Evolutionary conservation across 23 tunicate genomes (phyloP).

Genomic region (Halocynthia roretzi): DNA sequence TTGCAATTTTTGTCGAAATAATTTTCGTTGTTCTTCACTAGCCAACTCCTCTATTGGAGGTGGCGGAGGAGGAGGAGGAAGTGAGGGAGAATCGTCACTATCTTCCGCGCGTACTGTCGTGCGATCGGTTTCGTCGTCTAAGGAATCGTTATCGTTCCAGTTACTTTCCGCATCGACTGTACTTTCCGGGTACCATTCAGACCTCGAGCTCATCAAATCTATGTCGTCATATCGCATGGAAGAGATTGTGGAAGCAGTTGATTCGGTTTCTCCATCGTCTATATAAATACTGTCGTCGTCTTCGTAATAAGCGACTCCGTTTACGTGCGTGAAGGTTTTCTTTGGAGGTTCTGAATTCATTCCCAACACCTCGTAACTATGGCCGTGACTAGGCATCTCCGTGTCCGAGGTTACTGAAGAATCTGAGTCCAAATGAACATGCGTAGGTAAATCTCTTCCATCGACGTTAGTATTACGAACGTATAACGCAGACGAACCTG

Average conservation of each 20-base stretch:
- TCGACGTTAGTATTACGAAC: slow-evolving; percentile 1
- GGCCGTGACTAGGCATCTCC: not conserved
- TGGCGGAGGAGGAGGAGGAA: slow-evolving; percentile 44
- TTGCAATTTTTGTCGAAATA: slow-evolving; percentile 29
- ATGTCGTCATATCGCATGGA: slow-evolving; percentile 38
- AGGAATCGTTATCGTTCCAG: slow-evolving; percentile 14
- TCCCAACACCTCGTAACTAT: slow-evolving; percentile 1
- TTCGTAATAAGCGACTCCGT: not conserved
- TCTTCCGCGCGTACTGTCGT: not conserved
- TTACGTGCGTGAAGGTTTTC: not conserved
- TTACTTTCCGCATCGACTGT: slow-evolving; percentile 20
- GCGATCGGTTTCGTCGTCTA: slow-evolving; percentile 9
- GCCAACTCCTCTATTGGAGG: slow-evolving; percentile 43
- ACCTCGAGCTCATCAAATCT: slow-evolving; percentile 20
- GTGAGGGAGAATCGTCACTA: slow-evolving; percentile 18
- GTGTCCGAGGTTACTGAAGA: not conserved
- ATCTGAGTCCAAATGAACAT: slow-evolving; percentile 10
- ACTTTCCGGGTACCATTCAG: slow-evolving; percentile 8
- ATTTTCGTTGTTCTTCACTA: slow-evolving; percentile 32
- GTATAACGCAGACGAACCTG: slow-evolving; percentile 4
- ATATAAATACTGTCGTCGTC: not conserved
- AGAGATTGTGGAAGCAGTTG: slow-evolving; percentile 37
- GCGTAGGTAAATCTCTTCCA: not conserved
- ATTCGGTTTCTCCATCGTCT: not conserved
- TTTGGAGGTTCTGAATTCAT: not conserved